Conservation (phyloP, 2,113 vertebrate genomes). For the Cynocephalus volans region DNA sequence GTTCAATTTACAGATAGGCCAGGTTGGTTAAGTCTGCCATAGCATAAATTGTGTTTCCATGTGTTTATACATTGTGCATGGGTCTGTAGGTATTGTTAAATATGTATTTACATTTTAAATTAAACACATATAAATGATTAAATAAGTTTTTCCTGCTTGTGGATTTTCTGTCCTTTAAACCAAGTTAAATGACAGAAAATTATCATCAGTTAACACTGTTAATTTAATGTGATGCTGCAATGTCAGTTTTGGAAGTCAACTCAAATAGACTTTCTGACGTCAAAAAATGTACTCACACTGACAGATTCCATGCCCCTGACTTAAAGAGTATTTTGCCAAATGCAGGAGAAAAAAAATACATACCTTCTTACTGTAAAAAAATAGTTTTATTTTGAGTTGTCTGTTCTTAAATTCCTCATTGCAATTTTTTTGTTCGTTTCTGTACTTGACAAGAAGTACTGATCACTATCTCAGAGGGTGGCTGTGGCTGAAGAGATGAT, state of each 20-base stretch:
- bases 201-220: not conserved
- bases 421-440: constrained; percentile 43
- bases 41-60: not conserved
- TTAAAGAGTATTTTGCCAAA: constrained; percentile 49
- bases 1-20: not conserved
- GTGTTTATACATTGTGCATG: not conserved
- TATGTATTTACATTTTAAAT: not conserved
- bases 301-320: not conserved
- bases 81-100: not conserved
- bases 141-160: not conserved
- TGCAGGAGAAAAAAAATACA: not conserved
- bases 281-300: not conserved
- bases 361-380: not conserved
- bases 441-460: constrained; percentile 22
- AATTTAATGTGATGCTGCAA: not conserved
- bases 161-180: not conserved
- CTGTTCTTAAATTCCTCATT: constrained; percentile 57
- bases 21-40: not conserved
- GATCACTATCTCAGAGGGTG: not conserved
- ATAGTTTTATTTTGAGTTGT: constrained; percentile 70
- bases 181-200: not conserved
- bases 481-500: not conserved
- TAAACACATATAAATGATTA: constrained; percentile 5
- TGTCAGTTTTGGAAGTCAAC: not conserved
- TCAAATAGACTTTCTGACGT: not conserved